A percentile compares a stretch with the other conserved stretches of the same genome.
Evolutionary conservation across 2,888 invertebrate species (phyloP).

Genomic region (Latrodectus elegans): DNA sequence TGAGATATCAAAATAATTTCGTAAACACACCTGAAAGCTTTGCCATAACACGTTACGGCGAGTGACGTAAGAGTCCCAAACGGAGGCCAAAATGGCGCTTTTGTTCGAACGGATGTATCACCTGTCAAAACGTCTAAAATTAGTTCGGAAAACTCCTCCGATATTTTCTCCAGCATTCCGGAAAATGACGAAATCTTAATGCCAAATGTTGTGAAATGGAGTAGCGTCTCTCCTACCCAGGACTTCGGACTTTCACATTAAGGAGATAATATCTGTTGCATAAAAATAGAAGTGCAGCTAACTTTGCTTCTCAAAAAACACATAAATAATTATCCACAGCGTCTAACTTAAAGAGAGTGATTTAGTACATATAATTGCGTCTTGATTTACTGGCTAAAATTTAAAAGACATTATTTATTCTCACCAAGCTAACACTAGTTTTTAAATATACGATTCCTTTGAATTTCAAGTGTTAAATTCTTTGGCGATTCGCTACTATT

Average conservation of each 20-base stretch:
- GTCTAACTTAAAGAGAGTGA: too few species aligned
- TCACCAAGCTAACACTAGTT: too few species aligned
- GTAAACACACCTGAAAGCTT: conserved; percentile 1
- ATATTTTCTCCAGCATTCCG: conserved; percentile 17
- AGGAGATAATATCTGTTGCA: too few species aligned
- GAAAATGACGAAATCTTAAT: background rate
- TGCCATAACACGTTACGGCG: background rate
- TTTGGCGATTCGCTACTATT: too few species aligned
- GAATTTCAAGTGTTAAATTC: too few species aligned
- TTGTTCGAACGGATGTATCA: conserved; percentile 34
- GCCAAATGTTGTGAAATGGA: conserved; percentile 43
- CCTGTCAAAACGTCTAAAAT: conserved; percentile 53
- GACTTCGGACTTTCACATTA: background rate
- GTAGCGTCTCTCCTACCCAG: background rate
- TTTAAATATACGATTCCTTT: too few species aligned
- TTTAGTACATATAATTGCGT: too few species aligned
- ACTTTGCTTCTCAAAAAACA: background rate
- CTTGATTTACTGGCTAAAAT: too few species aligned
- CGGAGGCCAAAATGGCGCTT: background rate
- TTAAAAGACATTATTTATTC: too few species aligned
- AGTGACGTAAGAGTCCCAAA: too few species aligned
- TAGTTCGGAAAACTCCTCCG: conserved; percentile 11
- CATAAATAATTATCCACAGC: too few species aligned
- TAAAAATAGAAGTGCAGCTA: background rate
- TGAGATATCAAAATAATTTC: too few species aligned